phyloP scores from a whole-genome alignment of 2,888 invertebrate genomes.

The Watsonalla cultraria region DNA sequence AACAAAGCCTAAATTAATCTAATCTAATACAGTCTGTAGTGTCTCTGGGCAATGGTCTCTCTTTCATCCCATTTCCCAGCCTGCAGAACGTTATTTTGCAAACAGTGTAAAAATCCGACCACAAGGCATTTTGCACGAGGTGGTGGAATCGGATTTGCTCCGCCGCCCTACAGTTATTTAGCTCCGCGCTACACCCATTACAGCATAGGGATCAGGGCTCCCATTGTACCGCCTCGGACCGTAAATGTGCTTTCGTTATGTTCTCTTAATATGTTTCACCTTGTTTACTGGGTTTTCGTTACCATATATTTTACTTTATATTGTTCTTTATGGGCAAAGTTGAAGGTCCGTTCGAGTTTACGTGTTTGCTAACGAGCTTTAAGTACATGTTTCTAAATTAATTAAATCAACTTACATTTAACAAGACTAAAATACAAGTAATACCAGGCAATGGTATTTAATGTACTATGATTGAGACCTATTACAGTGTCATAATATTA shows the following conservation, averaged over 20 bases:
- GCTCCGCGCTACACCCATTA: slow-evolving; percentile 51
- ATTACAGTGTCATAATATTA: too few relatives aligned
- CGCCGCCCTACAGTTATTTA: slow-evolving; percentile 50
- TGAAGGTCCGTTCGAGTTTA: too few relatives aligned
- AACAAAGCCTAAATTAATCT: too few relatives aligned
- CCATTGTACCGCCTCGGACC: slow-evolving; percentile 35
- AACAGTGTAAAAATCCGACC: slow-evolving; percentile 13
- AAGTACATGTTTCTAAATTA: too few relatives aligned
- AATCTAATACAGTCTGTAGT: too few relatives aligned
- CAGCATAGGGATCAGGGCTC: slow-evolving; percentile 39
- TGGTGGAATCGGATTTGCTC: slow-evolving; percentile 40
- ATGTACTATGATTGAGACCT: too few relatives aligned
- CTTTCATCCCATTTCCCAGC: too few relatives aligned
- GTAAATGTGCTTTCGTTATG: slow-evolving; percentile 55
- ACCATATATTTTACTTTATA: slow-evolving; percentile 45
- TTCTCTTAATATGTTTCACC: slow-evolving; percentile 48
- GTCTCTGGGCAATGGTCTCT: too few relatives aligned
- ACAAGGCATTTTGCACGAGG: slow-evolving; percentile 8
- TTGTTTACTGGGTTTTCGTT: slow-evolving; percentile 39
- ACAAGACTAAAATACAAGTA: too few relatives aligned
- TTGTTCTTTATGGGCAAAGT: slow-evolving; percentile 14
- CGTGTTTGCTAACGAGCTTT: too few relatives aligned
- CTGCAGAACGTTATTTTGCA: slow-evolving; percentile 3
- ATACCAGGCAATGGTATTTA: too few relatives aligned
- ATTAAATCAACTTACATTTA: too few relatives aligned